Evolutionary conservation across 2,113 vertebrate genomes (phyloP), one percentile per base, ranked within the genome.

Genomic region (Talpa occidentalis): DNA sequence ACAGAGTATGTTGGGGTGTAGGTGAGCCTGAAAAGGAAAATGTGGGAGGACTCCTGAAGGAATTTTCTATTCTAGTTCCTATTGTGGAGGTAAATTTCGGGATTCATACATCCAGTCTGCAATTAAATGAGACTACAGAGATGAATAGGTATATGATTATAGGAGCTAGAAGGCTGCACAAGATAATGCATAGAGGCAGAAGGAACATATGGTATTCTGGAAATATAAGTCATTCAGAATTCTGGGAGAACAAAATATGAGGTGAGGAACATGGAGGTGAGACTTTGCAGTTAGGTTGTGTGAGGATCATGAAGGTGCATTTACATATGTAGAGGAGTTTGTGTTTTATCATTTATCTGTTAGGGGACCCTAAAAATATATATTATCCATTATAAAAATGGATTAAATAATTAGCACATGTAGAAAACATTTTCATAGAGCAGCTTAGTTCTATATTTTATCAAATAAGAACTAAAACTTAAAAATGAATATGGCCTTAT

Each of bases 401-500:
- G 37, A 69, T 7, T 82, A 64, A 69, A 47, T 67, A 70, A 73
- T 44, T 73, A 85, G 87, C 17, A 30, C 15, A 21, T 47, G 15
- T 17, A 87, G 35, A 78, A 87, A 70, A 77, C 22, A 7, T 56
- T 88, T 95, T 81, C 15, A 44, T 56, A 30, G 76, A 49, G 6
- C 44, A 82, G 56, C 14, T 80, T 35, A 87, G 60, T 85, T 90
- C 60, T 92, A 0, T 32, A 81, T 89, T 95, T 54, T 79, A 87
- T 59, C n/a, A 79, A 69, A n/a, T 24, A 87, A 87, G 44, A 84
- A 92, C 94, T 90, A 93, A 62, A 42, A 10, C 28, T 28, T 22
- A 22, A 73, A 35, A 70, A 22, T 22, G 83, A 87, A 60, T 90
- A 94, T 47, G 8, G 73, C 19, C 6, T 92, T 67, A 94, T 70